Evolutionary conservation across 1,140 invertebrate species (phyloP).

Genomic region (Armadillidium nasatum): DNA sequence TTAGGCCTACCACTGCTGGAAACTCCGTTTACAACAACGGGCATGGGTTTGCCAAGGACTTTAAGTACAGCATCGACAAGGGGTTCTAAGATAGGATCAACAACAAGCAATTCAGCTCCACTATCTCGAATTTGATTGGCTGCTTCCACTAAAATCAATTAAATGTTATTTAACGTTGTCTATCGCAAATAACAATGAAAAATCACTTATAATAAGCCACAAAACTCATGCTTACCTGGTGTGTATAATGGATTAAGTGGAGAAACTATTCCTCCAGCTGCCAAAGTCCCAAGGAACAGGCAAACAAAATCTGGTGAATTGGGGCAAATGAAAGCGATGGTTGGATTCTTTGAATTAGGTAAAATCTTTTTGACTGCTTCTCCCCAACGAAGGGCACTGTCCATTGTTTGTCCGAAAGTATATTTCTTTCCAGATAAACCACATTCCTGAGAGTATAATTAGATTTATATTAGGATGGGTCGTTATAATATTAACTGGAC

Average conservation of each 20-base stretch:
- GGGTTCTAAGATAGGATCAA: not conserved
- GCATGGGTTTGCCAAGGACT: too few species aligned
- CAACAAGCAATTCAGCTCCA: conserved; percentile 25
- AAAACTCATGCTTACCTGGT: conserved; percentile 21
- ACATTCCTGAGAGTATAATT: too few species aligned
- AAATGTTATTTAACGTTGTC: too few species aligned
- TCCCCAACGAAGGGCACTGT: too few species aligned
- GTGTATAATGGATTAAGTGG: conserved; percentile 37
- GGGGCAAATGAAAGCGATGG: conserved; percentile 24
- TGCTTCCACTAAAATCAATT: conserved; percentile 26
- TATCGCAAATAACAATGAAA: too few species aligned
- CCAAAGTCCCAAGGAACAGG: conserved; percentile 32
- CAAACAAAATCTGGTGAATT: conserved; percentile 35
- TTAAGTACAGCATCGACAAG: conserved; percentile 9
- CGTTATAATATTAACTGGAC: too few species aligned
- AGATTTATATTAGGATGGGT: too few species aligned
- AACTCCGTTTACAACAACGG: not conserved
- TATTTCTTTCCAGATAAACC: too few species aligned
- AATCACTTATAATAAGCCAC: too few species aligned
- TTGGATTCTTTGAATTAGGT: conserved; percentile 14
- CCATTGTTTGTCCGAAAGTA: too few species aligned
- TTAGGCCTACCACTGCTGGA: not conserved
- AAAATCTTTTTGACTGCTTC: not conserved
- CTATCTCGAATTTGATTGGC: conserved; percentile 27
- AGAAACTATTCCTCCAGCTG: conserved; percentile 30